Base-by-base conservation (phyloP, 1,140 invertebrate species). In the Doryteuthis pealeii region DNA sequence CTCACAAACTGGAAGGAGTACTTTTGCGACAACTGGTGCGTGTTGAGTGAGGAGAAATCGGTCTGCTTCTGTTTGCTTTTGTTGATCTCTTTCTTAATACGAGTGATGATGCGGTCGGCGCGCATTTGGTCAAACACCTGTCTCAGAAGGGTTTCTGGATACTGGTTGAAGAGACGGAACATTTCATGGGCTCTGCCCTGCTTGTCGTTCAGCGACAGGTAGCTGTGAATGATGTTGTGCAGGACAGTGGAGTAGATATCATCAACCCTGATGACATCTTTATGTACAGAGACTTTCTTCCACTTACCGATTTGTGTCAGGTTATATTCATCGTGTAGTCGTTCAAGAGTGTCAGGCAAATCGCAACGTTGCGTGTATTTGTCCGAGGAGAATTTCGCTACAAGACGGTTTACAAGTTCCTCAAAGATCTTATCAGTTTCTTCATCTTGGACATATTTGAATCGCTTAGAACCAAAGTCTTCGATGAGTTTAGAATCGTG, bases 401-500 rank as follows among this genome's bases (percentile, higher is more conserved):
- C 67, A 0, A 79, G 70, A 14, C 70, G n/a, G 8, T 70, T 65
- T 1, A 77, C 76, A 10, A 77, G 54, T 33, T 70, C 67, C 30
- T 74, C 72, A 45, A 75, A 79, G 12, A 49, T 22, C n/a, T 62
- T 72, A 12, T 68, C 67, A 3, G 74, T 74, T 12, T 73, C 68
- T 12, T 79, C 74, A 14, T 71, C 26, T 14, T 68, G 66, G 1
- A 66, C 65, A 28, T 73, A 73, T 18, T 32, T 49, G 40, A 74
- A 77, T 33, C 72, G 67, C 15, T 69, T 74, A 35, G 71, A 62
- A 30, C 73, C 74, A 40, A 72, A 79, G 26, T 73, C 45, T 54
- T 74, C 58, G 26, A 73, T 79, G 35, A 79, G 54, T 69, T 68
- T 89, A 22, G 83, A 87, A 80, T 91, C 90, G 78, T 91, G 91